Base-by-base conservation (phyloP, 2,888 invertebrate genomes). In the Tanypteryx hageni region DNA sequence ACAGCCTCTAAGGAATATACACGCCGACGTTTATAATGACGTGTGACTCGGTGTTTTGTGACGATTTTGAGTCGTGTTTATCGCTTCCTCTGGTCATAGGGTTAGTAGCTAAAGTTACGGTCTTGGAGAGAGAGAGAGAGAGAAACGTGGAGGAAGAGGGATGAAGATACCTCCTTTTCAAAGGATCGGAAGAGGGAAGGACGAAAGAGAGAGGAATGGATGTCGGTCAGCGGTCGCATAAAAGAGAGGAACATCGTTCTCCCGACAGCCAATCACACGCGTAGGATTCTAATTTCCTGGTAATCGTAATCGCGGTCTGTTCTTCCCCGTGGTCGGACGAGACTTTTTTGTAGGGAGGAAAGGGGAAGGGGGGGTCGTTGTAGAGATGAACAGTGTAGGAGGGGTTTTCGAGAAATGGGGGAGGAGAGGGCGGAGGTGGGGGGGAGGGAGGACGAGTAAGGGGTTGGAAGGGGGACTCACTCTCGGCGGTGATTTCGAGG, bases 281-380 rank as follows among this genome's bases (percentile, higher is more conserved):
- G 89, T 89, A 22, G 89, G 89, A 89, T 89, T 89, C 89, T 89
- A 89, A 89, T 89, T 89, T 89, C 89, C 89, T 64, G 68, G 64
- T 61, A 68, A 31, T 89, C 89, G 89, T 89, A 89, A 89, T 89
- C 89, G 64, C 86, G 86, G 86, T 61, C 89, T 64, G 56, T 83
- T 57, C 83, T n/a, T 22, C 44, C 44, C 76, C 11, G 76, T 27
- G 27, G 76, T 76, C 44, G 44, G 44, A 44, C 44, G 44, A 44
- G 64, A n/a, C 64, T 64, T 64, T 18, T 64, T 64, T 44, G 1
- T 44, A 1, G n/a, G 1, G 0, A 44, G 44, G 44, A 27, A 81
- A 31, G 8, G 81, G 14, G 5, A 27, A 81, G 81, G 7, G 22
- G 10, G 81, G 22, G 18, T 81, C 81, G 27, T 5, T 4, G n/a